These are phyloP conservation scores for Arion vulgaris DNA, from an alignment of 1,140 invertebrate species.

Conservation along the genomic window DNA sequence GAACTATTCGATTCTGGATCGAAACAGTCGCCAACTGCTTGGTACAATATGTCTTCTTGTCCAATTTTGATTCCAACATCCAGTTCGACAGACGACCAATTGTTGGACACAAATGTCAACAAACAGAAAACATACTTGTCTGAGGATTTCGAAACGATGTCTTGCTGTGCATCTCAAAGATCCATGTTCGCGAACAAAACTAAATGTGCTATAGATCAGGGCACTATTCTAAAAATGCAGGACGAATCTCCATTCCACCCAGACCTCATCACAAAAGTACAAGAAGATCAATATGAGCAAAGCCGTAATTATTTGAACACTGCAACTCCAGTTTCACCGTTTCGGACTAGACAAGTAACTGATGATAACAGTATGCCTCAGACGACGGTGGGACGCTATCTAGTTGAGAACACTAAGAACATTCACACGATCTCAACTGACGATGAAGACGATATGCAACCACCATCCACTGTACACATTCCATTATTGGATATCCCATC, in stretches of 20 bases:
- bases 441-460: no score
- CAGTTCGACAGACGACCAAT: background rate
- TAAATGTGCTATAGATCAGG: background rate
- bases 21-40: background rate
- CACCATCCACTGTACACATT: no score
- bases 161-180: background rate
- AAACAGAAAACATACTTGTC: background rate
- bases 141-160: background rate
- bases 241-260: no score
- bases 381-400: background rate
- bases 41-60: background rate
- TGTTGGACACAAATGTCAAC: background rate
- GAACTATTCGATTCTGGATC: background rate
- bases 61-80: background rate
- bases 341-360: background rate
- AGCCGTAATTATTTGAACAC: background rate
- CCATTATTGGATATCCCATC: no score
- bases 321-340: background rate
- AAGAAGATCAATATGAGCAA: background rate
- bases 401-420: no score
- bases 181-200: background rate
- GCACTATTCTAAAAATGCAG: background rate
- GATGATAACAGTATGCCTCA: background rate
- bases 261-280: no score
- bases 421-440: no score